These are phyloP conservation scores for Nymphalis c-album DNA, from an alignment of 2,888 invertebrate genomes.

Conservation along the genomic window DNA sequence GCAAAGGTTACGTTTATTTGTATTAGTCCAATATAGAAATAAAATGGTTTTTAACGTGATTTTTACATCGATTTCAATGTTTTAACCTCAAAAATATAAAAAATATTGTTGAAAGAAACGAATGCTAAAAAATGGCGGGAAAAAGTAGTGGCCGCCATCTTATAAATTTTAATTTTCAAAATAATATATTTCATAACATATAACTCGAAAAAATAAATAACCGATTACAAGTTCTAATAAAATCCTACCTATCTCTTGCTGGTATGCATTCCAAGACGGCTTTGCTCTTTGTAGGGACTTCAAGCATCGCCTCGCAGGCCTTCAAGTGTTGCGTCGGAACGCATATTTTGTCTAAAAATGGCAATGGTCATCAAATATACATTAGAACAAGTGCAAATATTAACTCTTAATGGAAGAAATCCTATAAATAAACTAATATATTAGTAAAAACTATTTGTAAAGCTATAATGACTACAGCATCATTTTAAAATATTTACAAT, in stretches of 20 bases:
- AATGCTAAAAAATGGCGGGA: not conserved
- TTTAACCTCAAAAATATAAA: not conserved
- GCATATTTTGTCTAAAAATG: slow-evolving; percentile 85
- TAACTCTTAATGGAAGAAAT: not conserved
- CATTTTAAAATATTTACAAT: not conserved
- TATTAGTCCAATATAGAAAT: not conserved
- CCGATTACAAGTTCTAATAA: not conserved
- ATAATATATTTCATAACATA: no score
- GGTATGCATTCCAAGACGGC: slow-evolving; percentile 84
- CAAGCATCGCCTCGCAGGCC: slow-evolving; percentile 85
- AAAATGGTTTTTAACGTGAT: not conserved
- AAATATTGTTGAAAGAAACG: not conserved
- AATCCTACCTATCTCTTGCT: slow-evolving; percentile 86
- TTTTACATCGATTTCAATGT: not conserved
- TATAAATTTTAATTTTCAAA: not conserved
- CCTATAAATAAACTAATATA: not conserved
- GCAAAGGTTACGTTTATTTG: not conserved
- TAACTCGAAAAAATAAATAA: not conserved
- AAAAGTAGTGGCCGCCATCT: not conserved
- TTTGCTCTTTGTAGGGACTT: slow-evolving; percentile 81
- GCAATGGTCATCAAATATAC: not conserved
- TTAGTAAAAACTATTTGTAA: not conserved
- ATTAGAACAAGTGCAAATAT: not conserved
- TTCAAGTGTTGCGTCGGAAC: slow-evolving; percentile 84
- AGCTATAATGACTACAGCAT: not conserved